Conservation (phyloP, 2,113 vertebrate genomes). For the Mola mola region DNA sequence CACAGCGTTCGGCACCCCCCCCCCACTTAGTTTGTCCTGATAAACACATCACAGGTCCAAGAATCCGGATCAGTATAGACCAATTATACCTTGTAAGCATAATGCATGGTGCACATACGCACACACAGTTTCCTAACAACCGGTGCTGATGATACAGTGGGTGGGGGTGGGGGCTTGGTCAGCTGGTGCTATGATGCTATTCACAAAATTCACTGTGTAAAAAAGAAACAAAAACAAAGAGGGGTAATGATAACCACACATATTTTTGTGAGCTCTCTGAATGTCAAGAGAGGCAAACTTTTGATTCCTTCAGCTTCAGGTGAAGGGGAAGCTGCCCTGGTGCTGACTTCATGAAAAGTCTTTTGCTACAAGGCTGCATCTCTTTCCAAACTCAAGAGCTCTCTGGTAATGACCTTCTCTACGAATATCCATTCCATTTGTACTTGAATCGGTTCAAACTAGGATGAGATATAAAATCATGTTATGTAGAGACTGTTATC, state of each 20-base stretch:
- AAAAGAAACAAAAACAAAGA: conserved; percentile 15
- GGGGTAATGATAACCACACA: conserved; percentile 43
- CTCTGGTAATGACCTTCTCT: conserved; percentile 45
- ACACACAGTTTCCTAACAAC: conserved; percentile 43
- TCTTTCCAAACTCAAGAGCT: conserved; percentile 36
- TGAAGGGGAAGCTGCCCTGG: conserved; percentile 71
- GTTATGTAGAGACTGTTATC: conserved; percentile 79
- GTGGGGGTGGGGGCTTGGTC: conserved; percentile 17
- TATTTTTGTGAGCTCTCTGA: conserved; percentile 72
- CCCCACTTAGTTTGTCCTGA: conserved; percentile 35
- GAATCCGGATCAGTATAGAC: not conserved
- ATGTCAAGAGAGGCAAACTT: conserved; percentile 68
- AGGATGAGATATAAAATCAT: conserved; percentile 62
- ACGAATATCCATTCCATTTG: conserved; percentile 63
- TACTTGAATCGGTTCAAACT: conserved; percentile 77
- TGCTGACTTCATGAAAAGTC: conserved; percentile 77
- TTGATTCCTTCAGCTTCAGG: conserved; percentile 57
- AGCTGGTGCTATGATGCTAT: conserved; percentile 70
- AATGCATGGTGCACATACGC: conserved; percentile 29
- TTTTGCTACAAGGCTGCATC: conserved; percentile 68
- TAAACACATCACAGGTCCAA: not conserved
- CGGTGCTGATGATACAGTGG: conserved; percentile 66
- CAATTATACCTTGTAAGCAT: conserved; percentile 21
- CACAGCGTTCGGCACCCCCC: not conserved
- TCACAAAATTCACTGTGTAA: conserved; percentile 76